These are phyloP conservation scores for Melanotaenia nigrans DNA, from an alignment of 2,797 vertebrate genomes.

Conservation along the genomic window DNA sequence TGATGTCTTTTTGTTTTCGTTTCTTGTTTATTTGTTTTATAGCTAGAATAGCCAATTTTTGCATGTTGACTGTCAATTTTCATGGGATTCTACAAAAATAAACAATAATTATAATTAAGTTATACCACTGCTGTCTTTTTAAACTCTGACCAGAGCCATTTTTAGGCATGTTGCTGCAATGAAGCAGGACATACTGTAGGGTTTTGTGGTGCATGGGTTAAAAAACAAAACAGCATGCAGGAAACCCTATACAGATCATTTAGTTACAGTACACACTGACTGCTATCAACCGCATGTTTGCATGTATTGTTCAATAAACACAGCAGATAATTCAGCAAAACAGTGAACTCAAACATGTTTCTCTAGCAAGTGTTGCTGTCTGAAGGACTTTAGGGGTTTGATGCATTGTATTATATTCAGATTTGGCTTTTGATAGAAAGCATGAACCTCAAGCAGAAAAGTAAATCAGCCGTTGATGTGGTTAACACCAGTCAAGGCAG, in stretches of 20 bases:
- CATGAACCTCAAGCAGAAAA: slow-evolving; percentile 53
- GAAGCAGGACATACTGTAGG: slow-evolving; percentile 15
- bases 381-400: slow-evolving; percentile 35
- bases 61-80: background rate
- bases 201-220: slow-evolving; percentile 15
- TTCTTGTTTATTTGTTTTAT: background rate
- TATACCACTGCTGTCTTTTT: slow-evolving; percentile 22
- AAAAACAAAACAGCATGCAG: slow-evolving; percentile 32
- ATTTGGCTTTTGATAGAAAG: slow-evolving; percentile 49
- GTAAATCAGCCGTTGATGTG: slow-evolving; percentile 67
- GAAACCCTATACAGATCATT: slow-evolving; percentile 31
- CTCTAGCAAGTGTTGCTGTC: slow-evolving; percentile 14
- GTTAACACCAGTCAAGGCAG: slow-evolving; percentile 71
- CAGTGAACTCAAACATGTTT: slow-evolving; percentile 36
- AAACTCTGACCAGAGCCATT: slow-evolving; percentile 34
- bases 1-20: background rate
- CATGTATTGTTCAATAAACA: slow-evolving; percentile 18
- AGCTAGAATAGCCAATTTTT: background rate
- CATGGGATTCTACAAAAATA: background rate
- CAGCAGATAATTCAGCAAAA: slow-evolving; percentile 38
- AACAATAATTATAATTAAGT: slow-evolving; percentile 9
- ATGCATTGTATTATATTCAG: slow-evolving; percentile 23
- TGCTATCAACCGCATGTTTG: slow-evolving; percentile 24
- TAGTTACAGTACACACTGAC: slow-evolving; percentile 3
- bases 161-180: slow-evolving; percentile 34